phyloP scores from a whole-genome alignment of 2,888 invertebrate genomes.

The Eledone cirrhosa region DNA sequence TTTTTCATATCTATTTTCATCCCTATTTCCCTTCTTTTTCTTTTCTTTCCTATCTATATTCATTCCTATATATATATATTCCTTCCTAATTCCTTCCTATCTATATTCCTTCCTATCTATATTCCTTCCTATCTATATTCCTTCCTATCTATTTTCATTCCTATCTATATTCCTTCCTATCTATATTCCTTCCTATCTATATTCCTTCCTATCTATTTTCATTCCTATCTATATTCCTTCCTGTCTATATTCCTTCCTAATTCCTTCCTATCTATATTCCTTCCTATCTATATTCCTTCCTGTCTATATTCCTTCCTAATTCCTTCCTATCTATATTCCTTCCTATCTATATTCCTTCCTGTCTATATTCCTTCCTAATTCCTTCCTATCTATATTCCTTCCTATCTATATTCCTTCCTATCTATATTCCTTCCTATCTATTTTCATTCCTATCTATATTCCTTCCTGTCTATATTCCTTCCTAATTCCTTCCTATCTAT shows the following conservation, averaged over 20 bases:
- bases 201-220: neutral
- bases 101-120: neutral
- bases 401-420: neutral
- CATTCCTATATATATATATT: neutral
- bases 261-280: neutral
- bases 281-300: too few relatives aligned
- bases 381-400: neutral
- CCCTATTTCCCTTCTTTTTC: neutral
- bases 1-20: neutral
- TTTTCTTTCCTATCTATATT: neutral
- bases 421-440: neutral
- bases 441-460: neutral
- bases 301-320: neutral
- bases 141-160: slow-evolving; percentile 13
- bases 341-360: neutral
- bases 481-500: neutral
- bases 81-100: neutral
- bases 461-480: slow-evolving; percentile 13
- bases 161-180: slow-evolving; percentile 1
- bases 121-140: neutral
- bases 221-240: neutral
- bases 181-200: neutral
- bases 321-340: neutral
- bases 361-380: slow-evolving; percentile 17
- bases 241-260: slow-evolving; percentile 16